Evolutionary conservation across 2,797 vertebrate genomes (phyloP), one percentile per base, ranked within the genome.

Genomic region (Ceryle rudis): DNA sequence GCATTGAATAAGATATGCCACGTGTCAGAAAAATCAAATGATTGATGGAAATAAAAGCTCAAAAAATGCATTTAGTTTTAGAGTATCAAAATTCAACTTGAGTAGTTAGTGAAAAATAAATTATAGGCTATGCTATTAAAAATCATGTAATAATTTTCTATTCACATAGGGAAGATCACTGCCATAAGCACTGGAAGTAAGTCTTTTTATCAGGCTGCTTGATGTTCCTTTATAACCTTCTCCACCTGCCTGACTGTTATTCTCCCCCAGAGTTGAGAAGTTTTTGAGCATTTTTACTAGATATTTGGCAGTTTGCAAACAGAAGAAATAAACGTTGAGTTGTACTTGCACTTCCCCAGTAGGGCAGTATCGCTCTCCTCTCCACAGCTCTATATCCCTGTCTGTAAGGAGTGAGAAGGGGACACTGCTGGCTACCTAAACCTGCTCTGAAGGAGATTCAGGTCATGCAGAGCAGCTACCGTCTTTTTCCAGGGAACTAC

Each of bases 51-150:
- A 46, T 25, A 69, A 62, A 81, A 69, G 41, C 60, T 65, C 70
- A 49, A 87, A 89, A 92, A 89, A 79, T 37, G 11, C 9, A 54
- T 46, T 94, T 73, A 41, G 14, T 78, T 92, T 90, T 85, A 51
- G 18, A 23, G 20, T 66, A 82, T 80, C 31, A 66, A 86, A 89
- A 91, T 18, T 72, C 42, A 92, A 79, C 42, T 93, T 57, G 49
- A 83, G n/a, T 25, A 49, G 37, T 81, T 92, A 94, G 91, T 75
- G 64, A 93, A 93, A 84, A 91, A 70, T 64, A 89, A 93, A 95
- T 92, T 92, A 69, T 11, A 64, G 22, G 35, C 83, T 87, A 58
- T 42, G 7, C 15, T 90, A 52, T 72, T 81, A 70, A 88, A 91
- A 90, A 75, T 39, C 21, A 61, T 35, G 22, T 49, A 86, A 41